Evolutionary conservation across 2,797 vertebrate species (phyloP).

Genomic region (Oreochromis grahami): DNA sequence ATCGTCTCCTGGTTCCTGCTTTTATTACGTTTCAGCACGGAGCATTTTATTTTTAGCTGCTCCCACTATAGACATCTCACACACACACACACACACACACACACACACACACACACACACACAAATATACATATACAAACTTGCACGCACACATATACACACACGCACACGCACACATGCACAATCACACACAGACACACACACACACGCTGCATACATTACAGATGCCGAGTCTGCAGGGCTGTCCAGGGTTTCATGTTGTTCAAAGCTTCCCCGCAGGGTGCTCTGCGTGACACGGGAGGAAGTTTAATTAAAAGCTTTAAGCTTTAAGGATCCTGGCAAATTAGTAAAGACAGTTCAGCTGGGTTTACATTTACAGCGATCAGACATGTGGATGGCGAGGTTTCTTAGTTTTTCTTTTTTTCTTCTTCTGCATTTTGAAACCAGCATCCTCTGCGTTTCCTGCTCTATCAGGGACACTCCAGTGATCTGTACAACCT

Average conservation of each 20-base stretch:
- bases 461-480: not conserved
- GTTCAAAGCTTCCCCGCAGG: not conserved
- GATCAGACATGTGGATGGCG: not conserved
- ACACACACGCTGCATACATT: not conserved
- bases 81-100: not conserved
- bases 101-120: not conserved
- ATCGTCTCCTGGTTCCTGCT: not conserved
- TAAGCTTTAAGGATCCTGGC: not conserved
- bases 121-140: not conserved
- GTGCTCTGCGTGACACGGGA: not conserved
- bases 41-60: constrained; percentile 9
- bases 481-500: not conserved
- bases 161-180: not conserved
- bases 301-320: not conserved
- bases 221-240: not conserved
- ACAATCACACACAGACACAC: not conserved
- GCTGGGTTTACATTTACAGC: not conserved
- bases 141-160: not conserved
- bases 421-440: not conserved
- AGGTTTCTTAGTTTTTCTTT: not conserved
- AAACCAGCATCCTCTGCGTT: not conserved
- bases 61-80: not conserved
- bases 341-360: not conserved
- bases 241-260: not conserved
- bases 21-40: not conserved